Base-by-base conservation (phyloP, 2,113 vertebrate genomes). In the Melanerpes formicivorus region DNA sequence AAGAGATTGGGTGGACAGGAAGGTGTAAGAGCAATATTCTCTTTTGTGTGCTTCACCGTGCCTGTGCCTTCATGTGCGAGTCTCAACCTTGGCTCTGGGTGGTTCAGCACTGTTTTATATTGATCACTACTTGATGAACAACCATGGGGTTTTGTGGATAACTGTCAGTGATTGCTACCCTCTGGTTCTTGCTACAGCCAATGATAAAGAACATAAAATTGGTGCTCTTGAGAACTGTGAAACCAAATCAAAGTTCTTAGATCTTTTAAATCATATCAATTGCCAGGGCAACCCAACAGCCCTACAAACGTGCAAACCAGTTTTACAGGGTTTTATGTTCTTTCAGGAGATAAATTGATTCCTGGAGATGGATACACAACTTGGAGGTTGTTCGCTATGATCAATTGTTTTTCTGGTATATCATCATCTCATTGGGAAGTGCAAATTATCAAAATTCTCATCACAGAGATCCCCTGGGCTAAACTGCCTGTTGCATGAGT, bases 1-100 rank as follows among this genome's bases (percentile, higher is more conserved):
- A 91, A 82, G 65, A 84, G 77, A 64, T 2, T 83, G 83, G 42
- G 65, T 18, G 74, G 34, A 63, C 66, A 86, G 79, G 84, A 84
- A 88, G 52, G 44, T 40, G 30, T 8, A 77, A 79, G 13, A 46
- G 26, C 44, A 88, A 12, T 58, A 58, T 55, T 81, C 29, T 48
- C 21, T 30, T 80, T 13, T 0, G 5, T 0, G 0, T 63, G 30
- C 71, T 86, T 75, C 66, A 16, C 18, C 60, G 55, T 55, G 42
- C 30, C 59, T n/a, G 56, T 42, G 62, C 37, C 54, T 59, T 34
- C 18, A 21, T 52, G 42, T 2, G 0, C 6, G 32, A 66, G 16
- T 32, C 46, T 29, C 34, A 25, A 11, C 54, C 69, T 65, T 23
- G 6, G 18, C 34, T 69, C 8, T 58, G 52, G 29, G 2, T 90